Percentiles rank a stretch among this genome's conserved stretches.
These are phyloP conservation scores for Naja naja DNA, from an alignment of 2,113 vertebrate genomes.

Conservation along the genomic window DNA sequence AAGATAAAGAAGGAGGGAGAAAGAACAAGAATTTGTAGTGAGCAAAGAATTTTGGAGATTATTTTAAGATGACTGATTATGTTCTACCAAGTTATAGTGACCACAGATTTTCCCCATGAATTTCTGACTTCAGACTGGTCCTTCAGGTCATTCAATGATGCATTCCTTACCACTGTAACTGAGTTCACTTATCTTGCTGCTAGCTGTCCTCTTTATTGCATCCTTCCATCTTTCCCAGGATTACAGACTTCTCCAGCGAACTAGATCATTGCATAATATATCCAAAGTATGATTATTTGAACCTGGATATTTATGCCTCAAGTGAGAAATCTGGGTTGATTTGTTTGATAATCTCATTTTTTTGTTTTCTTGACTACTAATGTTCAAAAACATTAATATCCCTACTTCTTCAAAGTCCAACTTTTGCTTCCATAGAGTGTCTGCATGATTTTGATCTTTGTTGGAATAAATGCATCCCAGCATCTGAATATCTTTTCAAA, in stretches of 20 bases:
- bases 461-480: neutral
- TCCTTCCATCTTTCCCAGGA: neutral
- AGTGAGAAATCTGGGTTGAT: neutral
- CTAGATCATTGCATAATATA: neutral
- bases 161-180: neutral
- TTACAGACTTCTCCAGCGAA: neutral
- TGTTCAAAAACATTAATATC: neutral
- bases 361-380: neutral
- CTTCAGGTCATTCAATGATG: neutral
- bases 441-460: neutral
- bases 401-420: neutral
- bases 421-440: neutral
- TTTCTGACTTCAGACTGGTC: neutral
- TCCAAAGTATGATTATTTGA: neutral
- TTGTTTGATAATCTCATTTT: neutral
- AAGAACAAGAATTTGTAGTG: neutral
- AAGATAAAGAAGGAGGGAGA: neutral
- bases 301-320: neutral
- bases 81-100: neutral
- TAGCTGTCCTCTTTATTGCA: neutral
- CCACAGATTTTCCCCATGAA: neutral
- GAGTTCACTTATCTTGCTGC: neutral
- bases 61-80: neutral
- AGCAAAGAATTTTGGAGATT: neutral
- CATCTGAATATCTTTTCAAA: neutral